Evolutionary conservation across 2,113 vertebrate species (phyloP), one percentile per base, ranked within the genome.

Genomic region (Rissa tridactyla): DNA sequence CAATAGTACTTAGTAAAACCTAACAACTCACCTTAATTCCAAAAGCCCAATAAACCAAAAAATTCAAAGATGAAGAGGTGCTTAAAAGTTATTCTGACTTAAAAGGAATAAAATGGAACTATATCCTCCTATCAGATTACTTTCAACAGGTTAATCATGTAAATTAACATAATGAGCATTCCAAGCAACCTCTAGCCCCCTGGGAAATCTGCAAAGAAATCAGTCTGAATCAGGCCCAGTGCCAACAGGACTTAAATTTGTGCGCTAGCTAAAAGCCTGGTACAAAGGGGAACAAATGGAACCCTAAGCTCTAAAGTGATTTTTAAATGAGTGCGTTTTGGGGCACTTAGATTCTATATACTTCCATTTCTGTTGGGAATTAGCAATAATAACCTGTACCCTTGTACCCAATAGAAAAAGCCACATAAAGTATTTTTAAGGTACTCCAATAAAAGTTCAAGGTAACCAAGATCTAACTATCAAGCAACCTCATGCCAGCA

Each of bases 51-150:
- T 75, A 93, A 75, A 87, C 16, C 46, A 77, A 92, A 73, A 77
- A 83, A 27, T 20, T 78, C 36, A 71, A 87, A 83, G 71, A 49
- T 29, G 78, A 86, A 92, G 20, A 84, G 9, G 65, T 68, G 57
- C 79, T 88, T 92, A 78, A 26, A 92, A 94, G 23, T 90, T 88
- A 66, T 90, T 96, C 79, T 91, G 42, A 90, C 46, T 57, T 73
- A 73, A 93, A 90, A 88, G 65, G 60, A 96, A 82, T 75, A 82
- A 95, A 95, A 44, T 68, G 77, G 38, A 83, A 81, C 21, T 86
- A 81, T 76, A 83, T 75, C 42, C 64, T 93, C 54, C 81, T 92
- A 93, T 86, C 69, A 91, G 61, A 82, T 96, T 92, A 86, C 68
- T 95, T 90, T 91, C 78, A 92, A 91, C 52, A 85, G 36, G 44